phyloP scores from a whole-genome alignment of 2,797 vertebrate genomes.

The Melanotaenia pygmaea region DNA sequence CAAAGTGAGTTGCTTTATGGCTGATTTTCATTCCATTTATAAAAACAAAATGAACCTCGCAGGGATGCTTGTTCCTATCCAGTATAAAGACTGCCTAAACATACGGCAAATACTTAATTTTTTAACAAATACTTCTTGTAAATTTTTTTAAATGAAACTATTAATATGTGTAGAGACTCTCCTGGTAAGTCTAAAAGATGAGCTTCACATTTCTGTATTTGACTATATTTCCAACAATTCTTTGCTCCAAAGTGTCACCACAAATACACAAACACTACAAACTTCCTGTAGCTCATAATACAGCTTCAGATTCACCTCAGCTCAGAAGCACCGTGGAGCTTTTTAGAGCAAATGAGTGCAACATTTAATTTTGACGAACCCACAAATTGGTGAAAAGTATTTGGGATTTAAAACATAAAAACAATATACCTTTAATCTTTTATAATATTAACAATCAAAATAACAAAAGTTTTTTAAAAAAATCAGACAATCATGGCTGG shows the following conservation, averaged over 20 bases:
- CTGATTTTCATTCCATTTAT: constrained; percentile 63
- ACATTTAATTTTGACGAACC: constrained; percentile 8
- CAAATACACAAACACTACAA: constrained; percentile 1
- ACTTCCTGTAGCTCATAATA: constrained; percentile 14
- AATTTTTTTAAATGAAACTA: constrained; percentile 18
- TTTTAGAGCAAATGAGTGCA: constrained; percentile 9
- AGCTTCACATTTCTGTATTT: constrained; percentile 13
- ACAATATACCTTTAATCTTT: not conserved
- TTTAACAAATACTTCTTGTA: constrained; percentile 37
- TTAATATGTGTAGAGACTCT: not conserved
- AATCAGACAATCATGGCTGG: not conserved
- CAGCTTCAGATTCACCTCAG: constrained; percentile 3
- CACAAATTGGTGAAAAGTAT: constrained; percentile 21
- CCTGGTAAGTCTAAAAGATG: constrained; percentile 1
- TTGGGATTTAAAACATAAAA: constrained; percentile 20
- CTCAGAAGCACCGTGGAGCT: constrained; percentile 1
- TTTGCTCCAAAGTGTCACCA: constrained; percentile 7
- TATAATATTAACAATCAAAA: not conserved
- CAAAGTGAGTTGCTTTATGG: constrained; percentile 58
- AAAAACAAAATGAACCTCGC: not conserved
- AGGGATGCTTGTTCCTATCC: constrained; percentile 17
- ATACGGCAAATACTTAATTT: constrained; percentile 29
- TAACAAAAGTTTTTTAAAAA: not conserved
- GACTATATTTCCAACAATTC: not conserved
- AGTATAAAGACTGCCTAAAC: constrained; percentile 22